Evolutionary conservation across 92 coral and sea anemone species (phyloP).

Genomic region (Virgularia gustaviana): DNA sequence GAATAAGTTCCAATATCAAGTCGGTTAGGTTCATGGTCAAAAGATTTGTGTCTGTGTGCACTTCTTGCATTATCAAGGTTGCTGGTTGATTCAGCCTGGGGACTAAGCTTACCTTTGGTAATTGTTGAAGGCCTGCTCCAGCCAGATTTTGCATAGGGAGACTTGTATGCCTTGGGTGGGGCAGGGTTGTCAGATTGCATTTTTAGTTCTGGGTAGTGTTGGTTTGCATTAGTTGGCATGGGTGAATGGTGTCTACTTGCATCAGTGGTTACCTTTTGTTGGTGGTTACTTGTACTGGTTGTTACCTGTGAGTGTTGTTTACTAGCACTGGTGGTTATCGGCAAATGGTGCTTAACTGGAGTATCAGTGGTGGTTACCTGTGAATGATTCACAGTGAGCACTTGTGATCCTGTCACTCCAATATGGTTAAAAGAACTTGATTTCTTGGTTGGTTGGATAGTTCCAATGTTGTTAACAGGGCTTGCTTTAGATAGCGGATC

Average conservation of each 20-base stretch:
- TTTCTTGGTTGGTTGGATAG: not conserved
- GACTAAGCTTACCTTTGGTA: not conserved
- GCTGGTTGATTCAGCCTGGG: not conserved
- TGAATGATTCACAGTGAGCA: not conserved
- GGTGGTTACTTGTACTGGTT: not conserved
- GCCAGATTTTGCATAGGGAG: slow-evolving; percentile 23
- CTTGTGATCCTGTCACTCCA: not conserved
- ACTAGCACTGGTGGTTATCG: too few relatives aligned
- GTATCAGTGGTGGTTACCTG: too few relatives aligned
- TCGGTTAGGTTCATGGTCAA: not conserved
- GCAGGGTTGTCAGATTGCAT: not conserved
- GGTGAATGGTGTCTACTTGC: not conserved
- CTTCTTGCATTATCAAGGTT: not conserved
- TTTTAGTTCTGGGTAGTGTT: too few relatives aligned
- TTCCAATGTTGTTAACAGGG: too few relatives aligned
- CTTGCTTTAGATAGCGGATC: too few relatives aligned
- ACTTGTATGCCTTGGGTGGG: slow-evolving; percentile 18
- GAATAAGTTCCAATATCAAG: too few relatives aligned
- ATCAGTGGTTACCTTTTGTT: not conserved
- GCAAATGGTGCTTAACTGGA: too few relatives aligned
- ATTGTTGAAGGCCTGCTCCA: not conserved
- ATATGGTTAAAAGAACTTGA: not conserved
- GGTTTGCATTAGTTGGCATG: not conserved
- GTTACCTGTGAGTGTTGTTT: not conserved
- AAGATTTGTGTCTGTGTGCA: not conserved